Evolutionary conservation across 2,113 vertebrate species (phyloP), one percentile per base, ranked within the genome.

Genomic region (Leptocoma aspasia): DNA sequence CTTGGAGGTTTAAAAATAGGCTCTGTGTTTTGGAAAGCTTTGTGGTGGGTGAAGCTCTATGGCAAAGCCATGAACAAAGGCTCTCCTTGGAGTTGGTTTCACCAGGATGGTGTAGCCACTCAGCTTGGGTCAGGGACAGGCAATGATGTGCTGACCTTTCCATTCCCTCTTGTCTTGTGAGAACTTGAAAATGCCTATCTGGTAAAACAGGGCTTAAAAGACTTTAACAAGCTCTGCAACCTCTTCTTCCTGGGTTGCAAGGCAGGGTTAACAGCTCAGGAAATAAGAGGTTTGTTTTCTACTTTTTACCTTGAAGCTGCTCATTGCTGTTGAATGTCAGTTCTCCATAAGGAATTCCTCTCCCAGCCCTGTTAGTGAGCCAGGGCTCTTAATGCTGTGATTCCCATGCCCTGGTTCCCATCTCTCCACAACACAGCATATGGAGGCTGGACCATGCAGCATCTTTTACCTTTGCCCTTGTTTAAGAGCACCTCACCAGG

Each of bases 381-480:
- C 47, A 84, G 57, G 44, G 63, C 63, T 92, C 44, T 52, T 23
- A 26, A 22, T 26, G 61, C 56, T 82, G 52, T 57, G 61, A 81
- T 70, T 78, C 33, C 45, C 17, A 11, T 54, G 42, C 41, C 60
- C 42, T 13, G 37, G 17, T 77, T 73, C 42, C 86, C 66, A 16
- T 56, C 66, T 71, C 64, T 64, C 21, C 14, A 3, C 10, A 52
- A 8, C 39, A 24, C 15, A 76, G 49, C 52, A 8, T 12, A 39
- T 79, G 71, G 61, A 39, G 70, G 27, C 66, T 14, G 28, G 44
- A 57, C 26, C n/a, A 15, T 0, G 30, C 64, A 63, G 42, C 20
- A 75, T 68, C 75, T 53, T 61, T 81, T 84, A 60, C 82, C 78
- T 93, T 89, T 86, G 68, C 73, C 94, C 57, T 82, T 65, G 18